Percentiles rank a stretch among this genome's conserved stretches.
phyloP scores from a whole-genome alignment of 2,797 vertebrate genomes.

The Sebastes matsubarae region DNA sequence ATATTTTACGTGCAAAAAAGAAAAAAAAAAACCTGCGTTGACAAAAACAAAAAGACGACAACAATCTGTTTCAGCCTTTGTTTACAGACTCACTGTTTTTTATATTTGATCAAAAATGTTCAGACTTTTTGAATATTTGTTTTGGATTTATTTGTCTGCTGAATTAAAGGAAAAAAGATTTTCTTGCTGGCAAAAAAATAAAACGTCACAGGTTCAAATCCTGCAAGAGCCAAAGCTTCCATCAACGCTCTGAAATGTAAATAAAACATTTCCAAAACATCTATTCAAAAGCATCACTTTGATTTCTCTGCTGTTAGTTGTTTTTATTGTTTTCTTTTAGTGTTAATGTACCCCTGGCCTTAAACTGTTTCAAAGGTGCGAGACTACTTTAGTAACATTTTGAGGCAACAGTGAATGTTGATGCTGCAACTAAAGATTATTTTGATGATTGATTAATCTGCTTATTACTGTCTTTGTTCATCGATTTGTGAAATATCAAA shows the following conservation, averaged over 20 bases:
- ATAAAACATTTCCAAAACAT: constrained; percentile 40
- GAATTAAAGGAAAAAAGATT: background rate
- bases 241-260: constrained; percentile 18
- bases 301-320: constrained; percentile 9
- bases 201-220: constrained; percentile 9
- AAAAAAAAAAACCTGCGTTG: background rate
- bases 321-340: constrained; percentile 30
- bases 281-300: background rate
- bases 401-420: background rate
- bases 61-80: constrained; percentile 35
- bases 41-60: background rate
- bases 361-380: constrained; percentile 69
- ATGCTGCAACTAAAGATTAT: background rate
- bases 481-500: background rate
- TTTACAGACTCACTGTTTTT: constrained; percentile 31
- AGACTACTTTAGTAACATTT: constrained; percentile 35
- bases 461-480: background rate
- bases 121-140: constrained; percentile 16
- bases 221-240: constrained; percentile 24
- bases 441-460: background rate
- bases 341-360: constrained; percentile 69
- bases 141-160: constrained; percentile 10
- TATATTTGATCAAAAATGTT: constrained; percentile 8
- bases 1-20: constrained; percentile 55
- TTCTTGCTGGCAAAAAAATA: background rate